Conservation (phyloP, 2,113 vertebrate species). For the Phocoena sinus region DNA sequence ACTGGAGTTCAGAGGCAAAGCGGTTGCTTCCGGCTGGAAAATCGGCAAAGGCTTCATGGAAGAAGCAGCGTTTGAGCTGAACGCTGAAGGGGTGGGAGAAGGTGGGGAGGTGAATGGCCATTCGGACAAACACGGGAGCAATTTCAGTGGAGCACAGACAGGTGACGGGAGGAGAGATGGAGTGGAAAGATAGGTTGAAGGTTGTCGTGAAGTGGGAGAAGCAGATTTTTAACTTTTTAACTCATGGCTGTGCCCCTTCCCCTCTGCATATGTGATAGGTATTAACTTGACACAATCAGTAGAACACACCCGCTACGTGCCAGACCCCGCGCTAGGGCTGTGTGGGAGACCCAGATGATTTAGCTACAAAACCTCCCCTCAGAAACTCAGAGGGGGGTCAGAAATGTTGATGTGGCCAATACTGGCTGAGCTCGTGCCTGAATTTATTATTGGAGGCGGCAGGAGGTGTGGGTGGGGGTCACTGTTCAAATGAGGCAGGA, state of each 20-base stretch:
- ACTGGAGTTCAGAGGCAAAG: neutral
- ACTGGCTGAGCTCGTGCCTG: neutral
- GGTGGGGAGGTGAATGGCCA: neutral
- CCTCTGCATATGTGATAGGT: neutral
- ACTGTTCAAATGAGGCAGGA: neutral
- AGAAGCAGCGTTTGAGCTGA: neutral
- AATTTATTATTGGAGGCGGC: neutral
- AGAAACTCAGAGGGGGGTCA: neutral
- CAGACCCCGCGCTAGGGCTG: neutral
- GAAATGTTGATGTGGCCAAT: neutral
- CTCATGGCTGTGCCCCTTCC: neutral
- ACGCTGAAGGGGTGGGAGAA: neutral
- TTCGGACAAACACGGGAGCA: neutral
- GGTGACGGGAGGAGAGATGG: neutral
- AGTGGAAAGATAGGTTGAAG: neutral
- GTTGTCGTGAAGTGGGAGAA: neutral
- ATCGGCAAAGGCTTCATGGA: neutral
- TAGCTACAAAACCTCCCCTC: neutral
- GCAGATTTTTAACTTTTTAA: neutral
- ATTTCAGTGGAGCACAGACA: neutral
- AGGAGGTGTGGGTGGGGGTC: fast-evolving
- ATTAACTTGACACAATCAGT: neutral
- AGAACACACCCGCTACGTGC: neutral
- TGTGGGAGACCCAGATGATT: neutral
- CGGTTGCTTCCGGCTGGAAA: neutral